Percentiles rank a stretch among this genome's conserved stretches.
phyloP scores from a whole-genome alignment of 2,888 invertebrate genomes.

The Eledone cirrhosa region DNA sequence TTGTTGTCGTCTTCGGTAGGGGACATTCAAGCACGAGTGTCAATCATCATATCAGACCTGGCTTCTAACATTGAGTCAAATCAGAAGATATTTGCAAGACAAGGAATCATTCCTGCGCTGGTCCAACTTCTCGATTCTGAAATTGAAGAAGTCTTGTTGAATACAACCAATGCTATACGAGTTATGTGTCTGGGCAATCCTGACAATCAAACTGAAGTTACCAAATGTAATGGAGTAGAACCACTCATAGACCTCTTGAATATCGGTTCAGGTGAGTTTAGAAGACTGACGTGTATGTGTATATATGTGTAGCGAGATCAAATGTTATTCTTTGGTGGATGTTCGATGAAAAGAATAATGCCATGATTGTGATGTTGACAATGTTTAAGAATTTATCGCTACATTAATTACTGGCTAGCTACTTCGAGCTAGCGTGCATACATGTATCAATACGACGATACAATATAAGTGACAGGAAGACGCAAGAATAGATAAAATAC shows the following conservation, averaged over 20 bases:
- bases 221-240: constrained; percentile 57
- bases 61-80: constrained; percentile 60
- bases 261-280: constrained; percentile 57
- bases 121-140: constrained; percentile 62
- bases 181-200: constrained; percentile 61
- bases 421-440: too few relatives aligned
- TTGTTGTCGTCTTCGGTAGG: constrained; percentile 59
- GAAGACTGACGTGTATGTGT: too few relatives aligned
- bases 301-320: too few relatives aligned
- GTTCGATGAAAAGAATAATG: too few relatives aligned
- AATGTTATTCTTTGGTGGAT: too few relatives aligned
- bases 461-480: too few relatives aligned
- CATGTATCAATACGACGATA: too few relatives aligned
- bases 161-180: constrained; percentile 65
- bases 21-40: constrained; percentile 64
- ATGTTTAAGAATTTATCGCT: too few relatives aligned
- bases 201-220: constrained; percentile 61
- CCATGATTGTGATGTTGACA: too few relatives aligned
- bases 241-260: constrained; percentile 65
- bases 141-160: constrained; percentile 65
- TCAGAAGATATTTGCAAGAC: constrained; percentile 56
- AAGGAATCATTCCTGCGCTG: constrained; percentile 60
- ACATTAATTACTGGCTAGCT: too few relatives aligned
- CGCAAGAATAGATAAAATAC: neutral
- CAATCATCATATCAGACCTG: constrained; percentile 65